These are phyloP conservation scores for Stictocephala bisonia DNA, from an alignment of 2,888 invertebrate species.

Conservation along the genomic window DNA sequence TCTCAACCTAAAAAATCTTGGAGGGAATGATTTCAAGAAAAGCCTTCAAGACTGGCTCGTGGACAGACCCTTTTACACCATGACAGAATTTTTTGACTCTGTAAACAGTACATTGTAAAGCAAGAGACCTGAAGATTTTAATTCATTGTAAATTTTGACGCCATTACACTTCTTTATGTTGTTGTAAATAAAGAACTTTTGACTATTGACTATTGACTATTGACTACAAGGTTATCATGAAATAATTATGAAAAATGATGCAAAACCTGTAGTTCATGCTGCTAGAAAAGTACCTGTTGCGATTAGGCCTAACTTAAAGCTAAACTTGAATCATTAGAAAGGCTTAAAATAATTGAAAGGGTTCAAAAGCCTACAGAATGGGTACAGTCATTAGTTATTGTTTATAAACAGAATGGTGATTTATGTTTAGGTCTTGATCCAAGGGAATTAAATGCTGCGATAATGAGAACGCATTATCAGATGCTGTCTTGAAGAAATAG, in stretches of 20 bases:
- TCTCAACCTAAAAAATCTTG: too few species aligned
- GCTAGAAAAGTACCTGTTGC: conserved; percentile 52
- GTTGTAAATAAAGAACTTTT: too few species aligned
- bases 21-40: too few species aligned
- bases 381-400: conserved; percentile 62
- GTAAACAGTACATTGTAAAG: too few species aligned
- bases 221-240: conserved; percentile 48
- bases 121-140: too few species aligned
- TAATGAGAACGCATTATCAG: conserved; percentile 56
- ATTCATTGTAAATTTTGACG: too few species aligned
- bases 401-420: conserved; percentile 59
- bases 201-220: too few species aligned
- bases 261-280: conserved; percentile 32
- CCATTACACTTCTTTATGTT: too few species aligned
- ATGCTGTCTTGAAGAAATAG: conserved; percentile 59
- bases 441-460: conserved; percentile 57
- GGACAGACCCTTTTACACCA: too few species aligned
- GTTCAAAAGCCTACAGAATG: conserved; percentile 60
- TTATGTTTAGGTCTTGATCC: conserved; percentile 61
- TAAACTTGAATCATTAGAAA: conserved; percentile 53
- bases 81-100: too few species aligned
- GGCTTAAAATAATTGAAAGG: conserved; percentile 51
- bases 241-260: conserved; percentile 54
- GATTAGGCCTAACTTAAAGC: conserved; percentile 51
- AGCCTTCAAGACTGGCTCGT: too few species aligned